Conservation (phyloP, 2,113 vertebrate genomes). For the Siniperca chuatsi region DNA sequence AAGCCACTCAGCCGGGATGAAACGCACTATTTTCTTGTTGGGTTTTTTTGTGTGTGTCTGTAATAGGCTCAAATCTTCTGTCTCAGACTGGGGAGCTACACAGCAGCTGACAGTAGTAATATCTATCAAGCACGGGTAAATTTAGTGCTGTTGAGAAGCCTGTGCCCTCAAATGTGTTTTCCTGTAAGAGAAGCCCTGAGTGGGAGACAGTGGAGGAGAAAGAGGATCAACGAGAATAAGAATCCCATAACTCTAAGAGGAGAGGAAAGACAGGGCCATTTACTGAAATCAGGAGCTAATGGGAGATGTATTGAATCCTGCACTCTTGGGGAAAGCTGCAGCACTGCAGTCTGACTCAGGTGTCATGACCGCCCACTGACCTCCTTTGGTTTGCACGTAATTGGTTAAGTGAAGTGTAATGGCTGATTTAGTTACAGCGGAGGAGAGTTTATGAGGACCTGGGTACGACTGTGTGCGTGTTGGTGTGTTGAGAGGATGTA, state of each 20-base stretch:
- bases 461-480: not conserved
- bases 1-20: not conserved
- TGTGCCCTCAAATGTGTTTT: conserved; percentile 32
- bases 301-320: conserved; percentile 28
- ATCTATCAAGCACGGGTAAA: conserved; percentile 42
- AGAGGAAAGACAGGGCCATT: conserved; percentile 18
- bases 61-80: conserved; percentile 31
- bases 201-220: conserved; percentile 4
- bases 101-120: conserved; percentile 51
- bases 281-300: conserved; percentile 42
- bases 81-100: conserved; percentile 21
- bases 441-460: conserved; percentile 11
- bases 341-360: conserved; percentile 45
- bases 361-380: conserved; percentile 18
- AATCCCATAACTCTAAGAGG: conserved; percentile 40
- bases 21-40: conserved; percentile 10
- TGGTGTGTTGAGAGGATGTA: not conserved
- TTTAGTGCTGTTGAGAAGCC: conserved; percentile 16
- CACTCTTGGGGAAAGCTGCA: conserved; percentile 23
- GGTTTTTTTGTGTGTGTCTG: not conserved
- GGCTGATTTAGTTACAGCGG: conserved; percentile 40
- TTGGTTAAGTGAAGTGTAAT: conserved; percentile 50
- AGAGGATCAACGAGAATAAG: conserved; percentile 53
- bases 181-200: conserved; percentile 32
- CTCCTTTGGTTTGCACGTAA: conserved; percentile 45